Evolutionary conservation across 2,797 vertebrate genomes (phyloP).

Genomic region (Knipowitschia caucasica): DNA sequence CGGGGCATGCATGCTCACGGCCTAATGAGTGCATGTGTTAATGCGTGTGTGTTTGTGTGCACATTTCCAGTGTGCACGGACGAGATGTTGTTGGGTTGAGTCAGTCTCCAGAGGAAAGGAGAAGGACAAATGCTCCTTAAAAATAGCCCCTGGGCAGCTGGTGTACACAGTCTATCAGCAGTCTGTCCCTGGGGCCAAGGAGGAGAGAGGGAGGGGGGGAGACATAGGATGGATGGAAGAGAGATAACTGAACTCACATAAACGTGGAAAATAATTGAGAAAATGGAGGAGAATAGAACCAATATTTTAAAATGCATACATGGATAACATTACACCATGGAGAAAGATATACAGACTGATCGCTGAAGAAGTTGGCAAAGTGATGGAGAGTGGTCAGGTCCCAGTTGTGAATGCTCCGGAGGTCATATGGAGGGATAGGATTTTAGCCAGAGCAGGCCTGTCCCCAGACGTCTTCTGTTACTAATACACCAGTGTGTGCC

Average conservation of each 20-base stretch:
- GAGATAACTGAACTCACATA: conserved; percentile 39
- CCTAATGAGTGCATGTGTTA: conserved; percentile 79
- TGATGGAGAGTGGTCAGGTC: conserved; percentile 56
- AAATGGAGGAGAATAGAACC: conserved; percentile 32
- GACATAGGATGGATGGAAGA: conserved; percentile 56
- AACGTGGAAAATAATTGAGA: conserved; percentile 55
- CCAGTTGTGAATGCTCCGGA: conserved; percentile 64
- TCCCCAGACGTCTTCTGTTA: conserved; percentile 74
- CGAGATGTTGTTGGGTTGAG: conserved; percentile 76
- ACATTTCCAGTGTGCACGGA: conserved; percentile 50
- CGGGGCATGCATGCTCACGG: conserved; percentile 69
- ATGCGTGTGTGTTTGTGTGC: conserved; percentile 66
- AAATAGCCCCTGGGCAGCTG: conserved; percentile 84
- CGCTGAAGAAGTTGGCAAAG: conserved; percentile 42
- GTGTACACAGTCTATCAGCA: conserved; percentile 80
- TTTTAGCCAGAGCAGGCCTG: conserved; percentile 60
- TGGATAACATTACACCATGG: conserved; percentile 35
- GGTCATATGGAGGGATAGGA: conserved; percentile 65
- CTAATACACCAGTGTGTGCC: conserved; percentile 73
- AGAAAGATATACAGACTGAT: conserved; percentile 25
- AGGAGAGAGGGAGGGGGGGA: conserved; percentile 42
- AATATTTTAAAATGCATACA: conserved; percentile 8
- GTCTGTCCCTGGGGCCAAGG: conserved; percentile 70
- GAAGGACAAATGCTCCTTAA: conserved; percentile 84
- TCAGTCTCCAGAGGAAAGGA: conserved; percentile 76